Evolutionary conservation across 2,888 invertebrate species (phyloP), one percentile per base, ranked within the genome.

Genomic region (Bombylius discolor): DNA sequence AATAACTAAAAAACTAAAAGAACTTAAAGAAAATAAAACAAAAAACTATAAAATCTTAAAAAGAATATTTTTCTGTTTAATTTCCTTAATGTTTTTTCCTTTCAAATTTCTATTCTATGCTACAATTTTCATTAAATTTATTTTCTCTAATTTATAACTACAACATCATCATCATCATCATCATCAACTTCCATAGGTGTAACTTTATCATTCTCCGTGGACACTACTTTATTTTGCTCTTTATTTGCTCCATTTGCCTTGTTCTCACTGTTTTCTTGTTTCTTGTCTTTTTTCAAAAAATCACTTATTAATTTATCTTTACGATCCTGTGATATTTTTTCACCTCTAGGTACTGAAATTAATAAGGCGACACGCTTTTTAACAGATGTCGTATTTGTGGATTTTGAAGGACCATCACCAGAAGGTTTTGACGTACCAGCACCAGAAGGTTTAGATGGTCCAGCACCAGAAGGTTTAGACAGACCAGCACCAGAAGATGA

Each of bases 271-370:
- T 7, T 36, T 42, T 42, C 47, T 45, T 46, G 46, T 42, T 42
- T 8, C 7, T 57, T 61, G 11, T 58, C 61, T 49, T 67, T 68
- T 49, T 66, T 75, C 23, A 78, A 70, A 56, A 74, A 79, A 60
- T 77, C 72, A 44, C 77, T 78, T 33, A 79, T 78, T 8, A 73
- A 62, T 4, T 66, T 68, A 52, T 70, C 73, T 61, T 72, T 75
- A 33, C 66, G 60, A 49, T 66, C 62, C 51, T 66, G 62, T 7
- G 68, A 62, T 47, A 71, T 67, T 50, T 67, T 61, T 56, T 72
- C 67, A 11, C 70, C 71, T 14, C 69, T 63, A 7, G 68, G 67
- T 47, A 69, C 71, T 1, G 74, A 73, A 67, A 72, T 69, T 6
- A 73, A 62, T 12, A 78, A 62, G 1, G 75, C 69, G 12, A 70